Conservation (phyloP, 2,888 invertebrate genomes). For the Ectobius pallidus region DNA sequence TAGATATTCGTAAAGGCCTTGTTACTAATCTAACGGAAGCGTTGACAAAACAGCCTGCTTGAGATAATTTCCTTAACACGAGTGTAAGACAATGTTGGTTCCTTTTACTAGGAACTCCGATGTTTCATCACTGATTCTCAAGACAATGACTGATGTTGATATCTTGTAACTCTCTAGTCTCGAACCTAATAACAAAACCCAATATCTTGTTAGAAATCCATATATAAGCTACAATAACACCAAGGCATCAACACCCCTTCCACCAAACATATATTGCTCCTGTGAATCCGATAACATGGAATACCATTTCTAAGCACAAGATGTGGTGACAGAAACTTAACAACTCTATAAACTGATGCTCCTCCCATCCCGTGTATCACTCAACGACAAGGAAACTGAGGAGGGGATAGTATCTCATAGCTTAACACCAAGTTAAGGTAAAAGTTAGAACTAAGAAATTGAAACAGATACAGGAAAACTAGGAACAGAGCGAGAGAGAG, state of each 20-base stretch:
- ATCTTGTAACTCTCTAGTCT: not conserved
- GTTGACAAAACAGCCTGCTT: too few relatives aligned
- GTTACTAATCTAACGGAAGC: too few relatives aligned
- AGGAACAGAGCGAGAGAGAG: not conserved
- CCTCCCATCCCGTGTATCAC: not conserved
- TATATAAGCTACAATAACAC: not conserved
- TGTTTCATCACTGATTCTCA: too few relatives aligned
- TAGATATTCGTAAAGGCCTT: too few relatives aligned
- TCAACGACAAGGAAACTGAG: not conserved
- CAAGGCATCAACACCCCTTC: not conserved
- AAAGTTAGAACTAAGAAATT: conserved; percentile 5
- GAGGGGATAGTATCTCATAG: not conserved
- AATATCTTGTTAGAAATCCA: too few relatives aligned
- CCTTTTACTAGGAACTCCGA: too few relatives aligned
- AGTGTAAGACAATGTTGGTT: too few relatives aligned
- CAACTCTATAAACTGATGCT: not conserved
- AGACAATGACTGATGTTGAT: too few relatives aligned
- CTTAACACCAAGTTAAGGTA: conserved; percentile 5
- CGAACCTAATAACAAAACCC: not conserved
- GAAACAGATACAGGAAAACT: not conserved
- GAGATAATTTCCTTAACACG: too few relatives aligned
- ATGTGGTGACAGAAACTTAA: conserved; percentile 2
- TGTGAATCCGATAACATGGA: conserved; percentile 5
- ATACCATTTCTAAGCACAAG: conserved; percentile 1
- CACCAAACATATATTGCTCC: not conserved